Base-by-base conservation (phyloP, 2,797 vertebrate species). In the Toxotes lorentzi region DNA sequence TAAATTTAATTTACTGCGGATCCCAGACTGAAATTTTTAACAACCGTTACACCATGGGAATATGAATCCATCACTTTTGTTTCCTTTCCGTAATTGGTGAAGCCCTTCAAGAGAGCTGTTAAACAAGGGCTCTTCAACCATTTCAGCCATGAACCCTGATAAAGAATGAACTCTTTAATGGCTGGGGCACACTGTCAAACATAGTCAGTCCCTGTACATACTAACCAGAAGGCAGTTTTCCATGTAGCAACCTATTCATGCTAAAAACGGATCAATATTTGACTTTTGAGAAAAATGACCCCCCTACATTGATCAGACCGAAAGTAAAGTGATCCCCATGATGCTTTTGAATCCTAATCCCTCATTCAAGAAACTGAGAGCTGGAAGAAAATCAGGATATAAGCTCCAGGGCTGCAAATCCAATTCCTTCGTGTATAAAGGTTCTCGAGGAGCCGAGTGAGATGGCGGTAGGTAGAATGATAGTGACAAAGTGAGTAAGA, bases 331-430 rank as follows among this genome's bases (percentile, higher is more conserved):
- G 40, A 84, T 84, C 70, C 51, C 57, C 35, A 9, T 30, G 48
- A 73, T 77, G 69, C 51, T 76, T 68, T 30, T 24, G 17, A 69
- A 61, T 77, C 56, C n/a, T 61, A 59, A 78, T 85, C 81, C 14
- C 10, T 86, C 57, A 72, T 72, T 80, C 58, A 65, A 62, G 56
- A 62, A 59, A 68, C 43, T 21, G 48, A 80, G 61, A 85, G 77
- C 69, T 53, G 68, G 14, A 56, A 66, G 62, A 70, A 70, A 78
- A 77, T 77, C 30, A 38, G 63, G 64, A 60, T 68, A 68, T 76
- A 65, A 73, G 69, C 71, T 59, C 24, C 59, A 73, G 79, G 85
- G 70, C 67, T 38, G 12, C 54, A 79, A 88, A 90, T 87, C 89
- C 76, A 27, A 27, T 77, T 79, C 69, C 59, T 83, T 53, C 27